Conservation (phyloP, 1,140 invertebrate genomes). For the Drosophila sp. region DNA sequence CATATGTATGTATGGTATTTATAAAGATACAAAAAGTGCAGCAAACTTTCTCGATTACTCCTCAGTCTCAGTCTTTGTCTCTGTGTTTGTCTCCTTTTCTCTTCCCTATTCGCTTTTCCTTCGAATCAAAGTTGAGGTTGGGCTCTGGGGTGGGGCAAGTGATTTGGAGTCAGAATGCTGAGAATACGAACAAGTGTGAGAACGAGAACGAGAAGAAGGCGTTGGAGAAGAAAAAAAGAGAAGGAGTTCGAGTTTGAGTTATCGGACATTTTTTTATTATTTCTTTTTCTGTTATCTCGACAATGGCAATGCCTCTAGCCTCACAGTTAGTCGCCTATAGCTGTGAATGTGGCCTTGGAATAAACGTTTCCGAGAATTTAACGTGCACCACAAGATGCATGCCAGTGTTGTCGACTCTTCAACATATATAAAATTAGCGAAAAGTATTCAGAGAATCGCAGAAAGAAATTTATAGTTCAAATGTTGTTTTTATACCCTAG, state of each 20-base stretch:
- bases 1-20: too few relatives aligned
- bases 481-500: too few relatives aligned
- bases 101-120: neutral
- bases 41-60: too few relatives aligned
- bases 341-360: conserved; percentile 53
- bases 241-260: neutral
- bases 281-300: conserved; percentile 3
- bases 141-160: neutral
- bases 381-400: conserved; percentile 19
- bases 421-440: too few relatives aligned
- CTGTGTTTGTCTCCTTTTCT: too few relatives aligned
- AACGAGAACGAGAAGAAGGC: neutral
- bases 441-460: too few relatives aligned
- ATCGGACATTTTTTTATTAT: conserved; percentile 9
- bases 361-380: conserved; percentile 78
- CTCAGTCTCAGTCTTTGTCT: neutral
- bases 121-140: neutral
- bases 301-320: conserved; percentile 18
- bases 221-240: too few relatives aligned
- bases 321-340: conserved; percentile 19
- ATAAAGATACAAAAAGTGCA: neutral
- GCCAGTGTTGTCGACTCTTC: neutral
- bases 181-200: neutral
- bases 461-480: too few relatives aligned
- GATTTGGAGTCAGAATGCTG: neutral